Conservation (phyloP, 2,888 invertebrate species). For the Gymnosoma rotundatum region DNA sequence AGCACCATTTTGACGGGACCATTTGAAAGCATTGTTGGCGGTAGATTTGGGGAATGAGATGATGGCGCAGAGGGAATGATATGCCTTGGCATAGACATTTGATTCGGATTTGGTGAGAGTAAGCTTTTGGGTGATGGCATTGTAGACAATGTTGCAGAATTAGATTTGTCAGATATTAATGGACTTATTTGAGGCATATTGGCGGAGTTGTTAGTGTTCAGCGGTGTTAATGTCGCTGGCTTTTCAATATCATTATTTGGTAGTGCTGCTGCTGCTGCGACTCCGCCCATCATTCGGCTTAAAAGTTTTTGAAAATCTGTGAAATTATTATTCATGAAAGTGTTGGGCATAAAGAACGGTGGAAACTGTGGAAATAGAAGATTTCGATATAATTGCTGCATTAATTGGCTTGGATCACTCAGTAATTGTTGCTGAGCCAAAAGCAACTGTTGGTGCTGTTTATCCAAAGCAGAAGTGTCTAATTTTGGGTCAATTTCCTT, state of each 20-base stretch:
- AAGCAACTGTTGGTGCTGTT: conserved; percentile 84
- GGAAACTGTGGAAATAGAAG: conserved; percentile 85
- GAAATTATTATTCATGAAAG: conserved; percentile 82
- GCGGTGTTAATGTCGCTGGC: conserved; percentile 32
- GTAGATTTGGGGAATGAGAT: conserved; percentile 71
- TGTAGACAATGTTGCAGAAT: conserved; percentile 65
- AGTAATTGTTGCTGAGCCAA: conserved; percentile 85
- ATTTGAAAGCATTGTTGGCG: conserved; percentile 79
- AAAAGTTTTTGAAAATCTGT: conserved; percentile 86
- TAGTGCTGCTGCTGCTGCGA: conserved; percentile 48
- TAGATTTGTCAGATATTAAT: conserved; percentile 70
- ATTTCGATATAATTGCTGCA: conserved; percentile 86
- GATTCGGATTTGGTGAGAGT: conserved; percentile 65
- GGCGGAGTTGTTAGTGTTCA: conserved; percentile 25
- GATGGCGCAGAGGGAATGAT: conserved; percentile 58
- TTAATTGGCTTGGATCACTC: conserved; percentile 83
- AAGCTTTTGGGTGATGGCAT: conserved; percentile 69
- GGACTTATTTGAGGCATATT: conserved; percentile 72
- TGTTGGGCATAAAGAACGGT: conserved; percentile 86
- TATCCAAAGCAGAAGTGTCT: conserved; percentile 82
- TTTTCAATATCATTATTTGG: conserved; percentile 62
- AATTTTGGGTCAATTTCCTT: conserved; percentile 70
- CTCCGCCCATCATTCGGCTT: conserved; percentile 79
- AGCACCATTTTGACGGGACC: conserved; percentile 91
- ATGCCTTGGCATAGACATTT: conserved; percentile 74